These are phyloP conservation scores for Drosophila teissieri DNA, from an alignment of 1,140 invertebrate species.

Conservation along the genomic window DNA sequence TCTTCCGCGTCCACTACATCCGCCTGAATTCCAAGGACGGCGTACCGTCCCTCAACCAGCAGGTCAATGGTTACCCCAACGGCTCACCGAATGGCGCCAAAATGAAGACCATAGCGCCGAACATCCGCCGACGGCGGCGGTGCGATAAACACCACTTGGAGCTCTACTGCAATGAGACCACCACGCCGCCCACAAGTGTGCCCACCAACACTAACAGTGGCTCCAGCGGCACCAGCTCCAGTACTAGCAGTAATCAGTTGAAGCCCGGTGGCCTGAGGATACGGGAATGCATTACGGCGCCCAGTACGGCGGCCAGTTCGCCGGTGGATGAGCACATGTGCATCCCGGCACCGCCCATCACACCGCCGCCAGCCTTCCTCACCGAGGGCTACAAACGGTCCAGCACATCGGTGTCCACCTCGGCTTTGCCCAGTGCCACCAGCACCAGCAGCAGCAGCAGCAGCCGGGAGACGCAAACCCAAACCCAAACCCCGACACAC, in stretches of 20 bases:
- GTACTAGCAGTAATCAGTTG: slow-evolving; percentile 32
- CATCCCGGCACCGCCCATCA: slow-evolving; percentile 87
- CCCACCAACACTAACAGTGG: neutral
- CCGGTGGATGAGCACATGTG: slow-evolving; percentile 85
- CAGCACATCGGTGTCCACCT: slow-evolving; percentile 68
- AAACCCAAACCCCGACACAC: neutral
- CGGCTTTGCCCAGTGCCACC: slow-evolving; percentile 60
- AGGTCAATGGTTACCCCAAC: slow-evolving; percentile 30
- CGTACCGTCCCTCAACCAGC: slow-evolving; percentile 40
- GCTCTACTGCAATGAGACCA: slow-evolving; percentile 85
- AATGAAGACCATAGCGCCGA: slow-evolving; percentile 89
- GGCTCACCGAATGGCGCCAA: slow-evolving; percentile 66
- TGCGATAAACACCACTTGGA: slow-evolving; percentile 87
- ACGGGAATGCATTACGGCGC: slow-evolving; percentile 73
- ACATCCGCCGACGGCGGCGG: slow-evolving; percentile 86
- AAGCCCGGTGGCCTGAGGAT: slow-evolving; percentile 59
- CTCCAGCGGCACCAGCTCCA: neutral
- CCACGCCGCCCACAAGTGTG: slow-evolving; percentile 23
- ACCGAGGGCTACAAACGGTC: slow-evolving; percentile 87
- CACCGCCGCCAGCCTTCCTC: slow-evolving; percentile 88
- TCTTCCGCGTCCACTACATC: slow-evolving; percentile 78
- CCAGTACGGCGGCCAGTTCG: slow-evolving; percentile 84
- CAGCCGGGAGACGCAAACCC: slow-evolving; percentile 35
- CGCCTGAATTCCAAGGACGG: slow-evolving; percentile 81
- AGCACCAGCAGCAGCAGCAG: too few species aligned